Conservation (phyloP, 2,113 vertebrate species). For the Tauraco erythrolophus region DNA sequence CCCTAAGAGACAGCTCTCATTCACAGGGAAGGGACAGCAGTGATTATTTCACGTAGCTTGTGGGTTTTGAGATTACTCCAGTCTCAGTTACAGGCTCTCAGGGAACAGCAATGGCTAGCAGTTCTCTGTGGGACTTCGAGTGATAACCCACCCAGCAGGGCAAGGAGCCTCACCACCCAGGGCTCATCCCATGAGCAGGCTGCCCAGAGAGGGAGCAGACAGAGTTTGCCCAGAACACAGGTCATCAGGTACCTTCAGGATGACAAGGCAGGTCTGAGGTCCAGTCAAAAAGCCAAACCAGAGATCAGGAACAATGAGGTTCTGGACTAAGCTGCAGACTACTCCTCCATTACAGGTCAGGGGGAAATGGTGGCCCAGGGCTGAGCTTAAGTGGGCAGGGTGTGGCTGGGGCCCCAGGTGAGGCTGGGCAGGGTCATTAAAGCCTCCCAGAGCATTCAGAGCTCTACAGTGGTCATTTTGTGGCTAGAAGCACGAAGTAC, state of each 20-base stretch:
- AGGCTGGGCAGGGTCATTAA: neutral
- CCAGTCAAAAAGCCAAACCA: neutral
- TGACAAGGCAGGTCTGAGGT: too few species aligned
- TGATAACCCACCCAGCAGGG: neutral
- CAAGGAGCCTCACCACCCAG: fast-evolving
- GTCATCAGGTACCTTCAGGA: neutral
- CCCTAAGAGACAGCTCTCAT: neutral
- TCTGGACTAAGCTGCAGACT: fast-evolving
- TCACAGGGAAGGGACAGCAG: fast-evolving
- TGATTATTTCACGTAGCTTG: neutral
- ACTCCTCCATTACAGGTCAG: neutral
- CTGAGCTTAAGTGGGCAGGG: neutral
- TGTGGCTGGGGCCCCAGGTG: neutral
- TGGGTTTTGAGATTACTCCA: neutral
- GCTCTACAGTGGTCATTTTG: neutral
- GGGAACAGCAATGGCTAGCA: neutral
- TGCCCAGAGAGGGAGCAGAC: neutral
- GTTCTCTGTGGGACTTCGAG: neutral
- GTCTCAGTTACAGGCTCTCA: neutral
- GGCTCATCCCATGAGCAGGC: neutral
- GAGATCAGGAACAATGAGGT: neutral
- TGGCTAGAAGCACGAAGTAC: neutral
- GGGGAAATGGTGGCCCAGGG: fast-evolving
- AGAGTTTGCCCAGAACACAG: neutral
- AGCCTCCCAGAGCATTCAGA: too few species aligned